Percentiles rank a stretch among this genome's conserved stretches.
Conservation (phyloP, 2,113 vertebrate species). For the Pollimyrus isidori region DNA sequence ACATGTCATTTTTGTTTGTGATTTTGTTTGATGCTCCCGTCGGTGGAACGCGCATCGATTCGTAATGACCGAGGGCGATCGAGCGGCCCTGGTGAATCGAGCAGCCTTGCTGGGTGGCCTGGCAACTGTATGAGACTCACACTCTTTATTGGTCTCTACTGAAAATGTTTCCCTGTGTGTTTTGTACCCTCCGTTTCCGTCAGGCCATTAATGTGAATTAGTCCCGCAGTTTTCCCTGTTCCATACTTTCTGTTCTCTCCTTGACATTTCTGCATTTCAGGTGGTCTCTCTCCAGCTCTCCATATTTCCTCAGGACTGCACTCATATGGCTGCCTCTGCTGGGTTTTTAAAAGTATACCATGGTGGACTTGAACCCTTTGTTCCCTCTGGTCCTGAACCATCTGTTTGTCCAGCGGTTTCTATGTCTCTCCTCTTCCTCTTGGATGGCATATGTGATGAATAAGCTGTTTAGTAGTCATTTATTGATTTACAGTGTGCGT, state of each 20-base stretch:
- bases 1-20: constrained; percentile 52
- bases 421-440: background rate
- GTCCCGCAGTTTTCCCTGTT: background rate
- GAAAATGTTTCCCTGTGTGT: background rate
- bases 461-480: background rate
- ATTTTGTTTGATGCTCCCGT: constrained; percentile 46
- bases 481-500: background rate
- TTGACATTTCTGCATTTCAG: background rate
- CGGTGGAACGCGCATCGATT: constrained; percentile 22
- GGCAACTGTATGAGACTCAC: background rate
- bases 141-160: background rate
- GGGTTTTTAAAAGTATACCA: background rate
- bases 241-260: background rate
- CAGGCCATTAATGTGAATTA: background rate
- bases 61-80: background rate
- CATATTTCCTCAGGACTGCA: background rate
- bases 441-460: background rate
- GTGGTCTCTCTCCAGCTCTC: background rate
- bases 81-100: background rate
- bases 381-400: background rate
- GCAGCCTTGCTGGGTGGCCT: background rate
- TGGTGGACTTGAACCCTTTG: background rate
- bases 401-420: background rate
- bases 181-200: background rate
- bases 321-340: background rate